Evolutionary conservation across 1,140 invertebrate genomes (phyloP), one percentile per base, ranked within the genome.

Genomic region (Heliconius nattereri): DNA sequence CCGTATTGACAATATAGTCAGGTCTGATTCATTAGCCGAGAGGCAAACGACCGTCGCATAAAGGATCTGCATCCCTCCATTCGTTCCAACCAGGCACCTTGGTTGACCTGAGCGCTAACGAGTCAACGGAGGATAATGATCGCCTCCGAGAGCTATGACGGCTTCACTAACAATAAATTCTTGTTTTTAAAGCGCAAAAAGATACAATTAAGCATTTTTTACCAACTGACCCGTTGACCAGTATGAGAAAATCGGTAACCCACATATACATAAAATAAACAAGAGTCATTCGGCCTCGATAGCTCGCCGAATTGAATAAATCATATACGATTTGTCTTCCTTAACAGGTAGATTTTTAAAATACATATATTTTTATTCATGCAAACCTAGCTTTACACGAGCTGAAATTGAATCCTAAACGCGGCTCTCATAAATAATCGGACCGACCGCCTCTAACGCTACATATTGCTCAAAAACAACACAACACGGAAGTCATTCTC

Each of bases 311-410:
- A 81, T 86, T 89, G 89, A 94, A 93, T 94, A 92, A 92, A 91
- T 89, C 89, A 91, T 90, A 84, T 77, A 82, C 89, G 79, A 91
- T 94, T 92, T 90, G 87, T 91, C 89, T 90, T 89, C 85, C 82
- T 90, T 88, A 92, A 88, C 91, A 93, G 90, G 91, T 92, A 93
- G 84, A 89, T 92, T 91, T 92, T 90, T 91, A 88, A 91, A 92
- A 90, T 87, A 79, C 91, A 87, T 87, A 88, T 87, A 92, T 94
- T 92, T 88, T 92, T 90, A 92, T 94, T 91, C 89, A 93, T 91
- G 89, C 87, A 92, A 90, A 92, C 92, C 82, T 89, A 89, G 90
- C 86, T 92, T 90, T 93, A 94, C 91, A 91, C 90, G 92, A 91
- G 91, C 88, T 79, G 90, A 91, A 92, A 91, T 90, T 87, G 90